A percentile compares a stretch with the other conserved stretches of the same genome.
Conservation (phyloP, 2,113 vertebrate genomes). For the Sterrhoptilus dennistouni region DNA sequence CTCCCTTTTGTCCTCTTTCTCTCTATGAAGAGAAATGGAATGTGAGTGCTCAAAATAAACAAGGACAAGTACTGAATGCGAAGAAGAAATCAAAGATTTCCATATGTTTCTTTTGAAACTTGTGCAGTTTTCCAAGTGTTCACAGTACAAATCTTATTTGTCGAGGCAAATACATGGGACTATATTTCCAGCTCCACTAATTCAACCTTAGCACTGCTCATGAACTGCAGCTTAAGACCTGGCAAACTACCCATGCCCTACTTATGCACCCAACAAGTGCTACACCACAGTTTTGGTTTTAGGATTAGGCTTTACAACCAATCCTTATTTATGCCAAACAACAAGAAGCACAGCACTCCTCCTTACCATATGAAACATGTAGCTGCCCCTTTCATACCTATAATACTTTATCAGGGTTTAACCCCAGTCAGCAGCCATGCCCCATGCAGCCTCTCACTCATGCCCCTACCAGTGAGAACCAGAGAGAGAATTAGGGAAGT, state of each 20-base stretch:
- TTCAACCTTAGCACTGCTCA: background rate
- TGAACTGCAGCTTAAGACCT: background rate
- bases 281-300: background rate
- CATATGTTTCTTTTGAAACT: background rate
- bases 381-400: background rate
- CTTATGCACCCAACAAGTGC: background rate
- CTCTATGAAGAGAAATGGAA: background rate
- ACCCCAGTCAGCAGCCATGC: background rate
- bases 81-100: background rate
- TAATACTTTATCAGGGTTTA: background rate
- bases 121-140: background rate
- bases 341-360: background rate
- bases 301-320: background rate
- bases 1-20: background rate
- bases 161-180: background rate
- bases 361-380: rapidly evolving
- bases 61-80: background rate
- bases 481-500: background rate
- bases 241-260: background rate
- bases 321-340: background rate
- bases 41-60: background rate
- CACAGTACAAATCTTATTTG: background rate
- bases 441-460: rapidly evolving
- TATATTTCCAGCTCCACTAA: background rate
- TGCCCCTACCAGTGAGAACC: background rate